These are phyloP conservation scores for Gisinianus flammeolus DNA, from an alignment of 2,888 invertebrate genomes.

Conservation along the genomic window DNA sequence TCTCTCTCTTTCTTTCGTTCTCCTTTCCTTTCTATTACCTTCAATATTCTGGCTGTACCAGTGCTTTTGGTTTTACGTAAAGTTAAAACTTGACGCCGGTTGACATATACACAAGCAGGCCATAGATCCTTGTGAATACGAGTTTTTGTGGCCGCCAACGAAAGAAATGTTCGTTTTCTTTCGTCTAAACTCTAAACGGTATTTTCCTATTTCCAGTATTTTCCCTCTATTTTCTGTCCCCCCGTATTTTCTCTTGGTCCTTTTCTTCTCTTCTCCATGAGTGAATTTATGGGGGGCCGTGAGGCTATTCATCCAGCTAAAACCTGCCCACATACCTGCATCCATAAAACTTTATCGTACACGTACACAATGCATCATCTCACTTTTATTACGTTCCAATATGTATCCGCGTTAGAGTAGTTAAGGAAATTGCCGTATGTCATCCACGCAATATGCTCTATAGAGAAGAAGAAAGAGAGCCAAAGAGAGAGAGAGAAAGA, in stretches of 20 bases:
- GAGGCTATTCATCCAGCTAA: slow-evolving; percentile 12
- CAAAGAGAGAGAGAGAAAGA: background rate
- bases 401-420: background rate
- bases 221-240: background rate
- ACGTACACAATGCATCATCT: slow-evolving; percentile 32
- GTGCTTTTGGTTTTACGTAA: too few relatives aligned
- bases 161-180: too few relatives aligned
- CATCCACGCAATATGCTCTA: background rate
- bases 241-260: background rate
- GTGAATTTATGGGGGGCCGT: background rate
- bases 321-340: slow-evolving; percentile 22
- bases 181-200: too few relatives aligned
- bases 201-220: too few relatives aligned
- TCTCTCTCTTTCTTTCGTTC: background rate
- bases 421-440: background rate
- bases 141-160: background rate
- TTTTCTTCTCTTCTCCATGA: background rate
- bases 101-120: too few relatives aligned
- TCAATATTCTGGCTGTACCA: too few relatives aligned
- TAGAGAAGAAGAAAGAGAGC: too few relatives aligned
- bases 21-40: background rate
- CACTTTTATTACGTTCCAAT: slow-evolving; percentile 10
- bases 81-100: too few relatives aligned
- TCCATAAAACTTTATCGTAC: slow-evolving; percentile 31
- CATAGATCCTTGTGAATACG: too few relatives aligned